Conservation (phyloP, 1,140 invertebrate species). For the Drosophila persimilis region DNA sequence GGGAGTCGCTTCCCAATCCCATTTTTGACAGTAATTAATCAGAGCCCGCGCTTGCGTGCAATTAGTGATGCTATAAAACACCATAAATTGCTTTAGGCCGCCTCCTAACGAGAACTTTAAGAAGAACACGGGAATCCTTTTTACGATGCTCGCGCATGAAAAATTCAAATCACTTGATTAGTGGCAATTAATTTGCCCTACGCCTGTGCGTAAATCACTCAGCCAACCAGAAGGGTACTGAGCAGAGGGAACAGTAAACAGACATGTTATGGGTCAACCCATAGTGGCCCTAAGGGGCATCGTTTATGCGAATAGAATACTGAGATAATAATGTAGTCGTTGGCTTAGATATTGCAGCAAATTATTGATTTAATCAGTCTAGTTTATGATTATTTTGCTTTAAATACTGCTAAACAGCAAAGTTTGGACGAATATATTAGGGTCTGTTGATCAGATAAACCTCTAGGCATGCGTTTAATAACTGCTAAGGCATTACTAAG, state of each 20-base stretch:
- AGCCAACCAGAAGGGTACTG: background rate
- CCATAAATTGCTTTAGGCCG: slow-evolving; percentile 63
- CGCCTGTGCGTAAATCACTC: slow-evolving; percentile 57
- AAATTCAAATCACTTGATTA: slow-evolving; percentile 77
- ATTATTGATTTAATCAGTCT: too few species aligned
- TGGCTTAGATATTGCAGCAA: too few species aligned
- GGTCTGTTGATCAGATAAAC: too few species aligned
- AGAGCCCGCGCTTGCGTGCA: slow-evolving; percentile 55
- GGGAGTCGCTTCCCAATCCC: slow-evolving; percentile 25
- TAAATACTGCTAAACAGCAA: too few species aligned
- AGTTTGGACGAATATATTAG: too few species aligned
- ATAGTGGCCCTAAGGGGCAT: background rate
- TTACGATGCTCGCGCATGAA: slow-evolving; percentile 61
- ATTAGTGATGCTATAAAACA: slow-evolving; percentile 60
- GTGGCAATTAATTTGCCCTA: slow-evolving; percentile 67
- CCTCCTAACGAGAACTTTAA: slow-evolving; percentile 31
- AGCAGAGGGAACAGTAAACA: slow-evolving; percentile 10
- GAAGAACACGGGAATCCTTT: slow-evolving; percentile 35
- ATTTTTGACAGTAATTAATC: slow-evolving; percentile 59
- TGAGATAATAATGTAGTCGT: background rate
- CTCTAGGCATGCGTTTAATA: too few species aligned
- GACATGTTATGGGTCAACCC: slow-evolving; percentile 9
- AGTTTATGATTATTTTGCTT: too few species aligned
- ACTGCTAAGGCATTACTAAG: background rate
- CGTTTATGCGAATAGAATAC: slow-evolving; percentile 19